A percentile compares a stretch with the other conserved stretches of the same genome.
phyloP scores from a whole-genome alignment of 2,113 vertebrate species.

The Semnornis frantzii region DNA sequence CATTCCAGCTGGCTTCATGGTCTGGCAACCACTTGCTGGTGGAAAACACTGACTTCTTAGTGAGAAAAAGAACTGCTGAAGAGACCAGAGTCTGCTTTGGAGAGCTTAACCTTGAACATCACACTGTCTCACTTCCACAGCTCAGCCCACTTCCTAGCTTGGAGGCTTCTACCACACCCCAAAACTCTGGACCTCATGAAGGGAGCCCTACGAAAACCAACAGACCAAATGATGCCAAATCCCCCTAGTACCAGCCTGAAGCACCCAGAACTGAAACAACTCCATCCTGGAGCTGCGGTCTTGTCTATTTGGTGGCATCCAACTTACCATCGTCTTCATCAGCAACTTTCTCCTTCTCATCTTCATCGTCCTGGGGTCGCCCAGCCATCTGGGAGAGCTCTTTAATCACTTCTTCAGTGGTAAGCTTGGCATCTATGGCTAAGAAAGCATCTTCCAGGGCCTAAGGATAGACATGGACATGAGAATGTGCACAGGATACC shows the following conservation, averaged over 20 bases:
- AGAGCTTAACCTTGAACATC: background rate
- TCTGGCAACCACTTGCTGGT: background rate
- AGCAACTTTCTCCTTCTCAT: constrained; percentile 89
- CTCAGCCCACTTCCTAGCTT: background rate
- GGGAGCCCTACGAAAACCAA: background rate
- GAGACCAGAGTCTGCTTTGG: background rate
- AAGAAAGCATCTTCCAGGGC: constrained; percentile 96
- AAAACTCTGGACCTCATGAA: background rate
- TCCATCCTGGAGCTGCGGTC: background rate
- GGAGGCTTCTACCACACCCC: background rate
- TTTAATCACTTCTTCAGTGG: constrained; percentile 94
- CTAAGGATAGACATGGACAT: constrained; percentile 66
- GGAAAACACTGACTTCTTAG: background rate
- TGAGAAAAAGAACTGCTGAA: background rate
- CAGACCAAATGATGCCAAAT: background rate
- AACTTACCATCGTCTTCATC: constrained; percentile 96
- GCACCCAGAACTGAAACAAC: background rate
- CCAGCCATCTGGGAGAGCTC: constrained; percentile 94
- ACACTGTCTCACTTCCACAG: background rate
- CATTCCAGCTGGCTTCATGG: background rate
- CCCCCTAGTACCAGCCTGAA: background rate
- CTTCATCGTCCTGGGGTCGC: constrained; percentile 86
- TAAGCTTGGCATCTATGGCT: constrained; percentile 92
- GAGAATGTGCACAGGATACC: background rate
- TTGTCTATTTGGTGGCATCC: background rate